phyloP scores from a whole-genome alignment of 2,888 invertebrate species.

The Erebia epiphron region DNA sequence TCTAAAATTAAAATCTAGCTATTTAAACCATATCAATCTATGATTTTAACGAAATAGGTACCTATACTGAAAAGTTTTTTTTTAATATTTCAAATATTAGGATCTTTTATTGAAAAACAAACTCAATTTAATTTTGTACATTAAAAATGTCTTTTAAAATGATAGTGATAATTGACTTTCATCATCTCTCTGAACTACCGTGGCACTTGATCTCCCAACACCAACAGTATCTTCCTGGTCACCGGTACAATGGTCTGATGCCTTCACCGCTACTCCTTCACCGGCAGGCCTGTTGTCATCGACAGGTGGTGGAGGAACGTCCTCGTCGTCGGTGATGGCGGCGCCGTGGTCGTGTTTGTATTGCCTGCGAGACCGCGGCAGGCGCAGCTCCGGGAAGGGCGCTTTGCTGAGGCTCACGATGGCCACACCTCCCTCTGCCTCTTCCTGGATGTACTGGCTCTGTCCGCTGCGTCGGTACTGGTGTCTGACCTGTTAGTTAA shows the following conservation, averaged over 20 bases:
- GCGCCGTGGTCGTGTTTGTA: slow-evolving; percentile 50
- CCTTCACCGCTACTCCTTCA: background rate
- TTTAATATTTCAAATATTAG: too few species aligned
- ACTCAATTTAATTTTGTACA: too few species aligned
- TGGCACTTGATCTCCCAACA: too few species aligned
- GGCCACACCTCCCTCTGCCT: slow-evolving; percentile 49
- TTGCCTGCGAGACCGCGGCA: slow-evolving; percentile 58
- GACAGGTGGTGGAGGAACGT: slow-evolving; percentile 31
- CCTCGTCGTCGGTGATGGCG: slow-evolving; percentile 28
- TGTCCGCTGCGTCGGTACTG: slow-evolving; percentile 41
- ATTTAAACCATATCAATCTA: too few species aligned
- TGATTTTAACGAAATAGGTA: too few species aligned
- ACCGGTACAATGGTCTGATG: too few species aligned
- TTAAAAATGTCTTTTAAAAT: background rate
- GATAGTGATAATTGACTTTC: background rate
- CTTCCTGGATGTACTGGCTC: slow-evolving; percentile 53
- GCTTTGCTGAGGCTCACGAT: slow-evolving; percentile 53
- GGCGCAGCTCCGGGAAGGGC: slow-evolving; percentile 57
- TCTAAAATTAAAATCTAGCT: too few species aligned
- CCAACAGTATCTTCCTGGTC: too few species aligned
- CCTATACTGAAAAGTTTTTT: too few species aligned
- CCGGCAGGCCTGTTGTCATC: background rate
- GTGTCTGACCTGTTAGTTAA: slow-evolving; percentile 23
- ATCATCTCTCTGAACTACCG: background rate
- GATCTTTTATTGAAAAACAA: too few species aligned